These are phyloP conservation scores for Odocoileus virginianus DNA, from an alignment of 2,113 vertebrate genomes.

Conservation along the genomic window DNA sequence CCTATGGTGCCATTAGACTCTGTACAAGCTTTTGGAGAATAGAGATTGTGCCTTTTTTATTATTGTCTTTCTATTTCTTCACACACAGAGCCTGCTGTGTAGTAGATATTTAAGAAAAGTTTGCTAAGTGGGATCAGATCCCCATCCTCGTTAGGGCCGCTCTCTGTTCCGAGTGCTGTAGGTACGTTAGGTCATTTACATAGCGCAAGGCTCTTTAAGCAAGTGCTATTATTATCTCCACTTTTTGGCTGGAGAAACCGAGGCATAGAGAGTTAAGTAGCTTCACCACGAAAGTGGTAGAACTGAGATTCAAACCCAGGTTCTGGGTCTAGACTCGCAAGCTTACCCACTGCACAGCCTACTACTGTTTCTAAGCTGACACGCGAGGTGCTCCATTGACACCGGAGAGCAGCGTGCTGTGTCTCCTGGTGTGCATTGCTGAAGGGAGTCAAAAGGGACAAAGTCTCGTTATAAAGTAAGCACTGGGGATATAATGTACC, in stretches of 20 bases:
- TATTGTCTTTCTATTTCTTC: background rate
- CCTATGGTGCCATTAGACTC: background rate
- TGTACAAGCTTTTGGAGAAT: background rate
- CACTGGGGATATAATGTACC: fast-evolving
- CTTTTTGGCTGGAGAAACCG: background rate
- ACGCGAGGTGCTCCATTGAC: fast-evolving
- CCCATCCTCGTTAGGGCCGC: fast-evolving
- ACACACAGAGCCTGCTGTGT: background rate
- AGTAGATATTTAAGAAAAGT: background rate
- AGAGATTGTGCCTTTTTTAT: background rate
- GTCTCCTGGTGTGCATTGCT: background rate
- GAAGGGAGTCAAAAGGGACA: background rate
- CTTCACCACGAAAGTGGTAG: background rate
- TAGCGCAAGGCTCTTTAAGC: background rate
- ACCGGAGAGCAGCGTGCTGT: fast-evolving
- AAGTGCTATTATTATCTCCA: background rate
- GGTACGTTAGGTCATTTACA: background rate
- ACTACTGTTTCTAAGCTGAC: background rate
- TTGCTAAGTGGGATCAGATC: background rate
- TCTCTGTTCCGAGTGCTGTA: background rate
- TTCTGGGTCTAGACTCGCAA: background rate
- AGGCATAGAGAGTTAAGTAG: background rate
- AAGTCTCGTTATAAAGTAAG: background rate
- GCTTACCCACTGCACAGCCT: background rate
- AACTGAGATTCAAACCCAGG: background rate